Evolutionary conservation across 2,797 vertebrate genomes (phyloP).

Genomic region (Luscinia megarhynchos): DNA sequence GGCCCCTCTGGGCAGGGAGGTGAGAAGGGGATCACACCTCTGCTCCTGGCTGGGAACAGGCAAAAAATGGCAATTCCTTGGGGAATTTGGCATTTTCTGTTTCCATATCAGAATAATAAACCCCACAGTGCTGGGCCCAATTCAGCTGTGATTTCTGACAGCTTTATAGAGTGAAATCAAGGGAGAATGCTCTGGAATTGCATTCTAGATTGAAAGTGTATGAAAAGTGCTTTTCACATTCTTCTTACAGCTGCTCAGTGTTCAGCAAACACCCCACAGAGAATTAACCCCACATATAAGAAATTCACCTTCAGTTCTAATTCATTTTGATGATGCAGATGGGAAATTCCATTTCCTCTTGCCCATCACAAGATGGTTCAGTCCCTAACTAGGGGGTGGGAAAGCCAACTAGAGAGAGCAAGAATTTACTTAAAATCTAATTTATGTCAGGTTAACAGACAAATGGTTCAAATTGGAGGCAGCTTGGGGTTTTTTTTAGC

Average conservation of each 20-base stretch:
- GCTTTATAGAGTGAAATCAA: not conserved
- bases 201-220: not conserved
- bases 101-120: not conserved
- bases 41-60: not conserved
- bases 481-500: not conserved
- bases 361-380: not conserved
- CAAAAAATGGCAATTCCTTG: not conserved
- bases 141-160: not conserved
- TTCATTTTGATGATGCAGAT: not conserved
- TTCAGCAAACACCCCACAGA: not conserved
- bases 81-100: not conserved
- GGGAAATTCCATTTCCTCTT: not conserved
- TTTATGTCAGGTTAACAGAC: not conserved
- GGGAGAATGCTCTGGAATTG: not conserved
- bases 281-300: not conserved
- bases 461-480: not conserved
- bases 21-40: not conserved
- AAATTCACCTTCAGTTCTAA: not conserved
- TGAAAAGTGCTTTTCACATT: not conserved
- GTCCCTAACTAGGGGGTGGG: not conserved
- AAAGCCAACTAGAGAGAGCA: not conserved
- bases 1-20: not conserved
- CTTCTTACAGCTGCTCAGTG: not conserved
- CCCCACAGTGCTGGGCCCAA: rapidly evolving
- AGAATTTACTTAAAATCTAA: not conserved